Evolutionary conservation across 2,888 invertebrate species (phyloP).

Genomic region (Pyrrhia umbra): DNA sequence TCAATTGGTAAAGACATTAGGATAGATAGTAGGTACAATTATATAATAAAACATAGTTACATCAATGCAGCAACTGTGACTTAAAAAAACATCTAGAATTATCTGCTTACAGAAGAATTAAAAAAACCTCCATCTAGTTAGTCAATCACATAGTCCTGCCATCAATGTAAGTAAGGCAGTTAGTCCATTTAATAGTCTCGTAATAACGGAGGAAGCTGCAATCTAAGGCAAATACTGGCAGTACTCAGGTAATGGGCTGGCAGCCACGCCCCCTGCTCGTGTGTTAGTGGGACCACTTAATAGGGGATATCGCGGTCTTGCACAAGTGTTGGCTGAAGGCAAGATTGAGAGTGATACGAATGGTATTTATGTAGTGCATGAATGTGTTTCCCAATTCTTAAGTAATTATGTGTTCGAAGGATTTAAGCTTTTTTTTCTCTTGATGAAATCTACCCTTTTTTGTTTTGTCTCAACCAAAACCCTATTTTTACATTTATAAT

Average conservation of each 20-base stretch:
- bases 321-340: neutral
- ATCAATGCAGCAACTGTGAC: too few species aligned
- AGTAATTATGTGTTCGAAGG: neutral
- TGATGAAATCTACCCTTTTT: too few species aligned
- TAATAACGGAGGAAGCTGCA: slow-evolving; percentile 19
- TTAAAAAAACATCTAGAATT: neutral
- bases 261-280: slow-evolving; percentile 15
- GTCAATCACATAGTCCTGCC: neutral
- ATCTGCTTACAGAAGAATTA: neutral
- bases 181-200: slow-evolving; percentile 7
- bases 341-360: neutral
- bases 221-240: slow-evolving; percentile 27
- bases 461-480: too few species aligned
- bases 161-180: neutral
- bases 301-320: slow-evolving; percentile 1
- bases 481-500: too few species aligned
- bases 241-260: slow-evolving; percentile 13
- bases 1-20: too few species aligned
- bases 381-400: neutral
- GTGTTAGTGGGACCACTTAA: neutral
- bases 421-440: too few species aligned
- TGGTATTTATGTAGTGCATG: neutral
- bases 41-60: too few species aligned
- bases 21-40: too few species aligned
- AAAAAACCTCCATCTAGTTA: slow-evolving; percentile 8